These are phyloP conservation scores for Gortyna flavago DNA, from an alignment of 2,888 invertebrate genomes.

Conservation along the genomic window DNA sequence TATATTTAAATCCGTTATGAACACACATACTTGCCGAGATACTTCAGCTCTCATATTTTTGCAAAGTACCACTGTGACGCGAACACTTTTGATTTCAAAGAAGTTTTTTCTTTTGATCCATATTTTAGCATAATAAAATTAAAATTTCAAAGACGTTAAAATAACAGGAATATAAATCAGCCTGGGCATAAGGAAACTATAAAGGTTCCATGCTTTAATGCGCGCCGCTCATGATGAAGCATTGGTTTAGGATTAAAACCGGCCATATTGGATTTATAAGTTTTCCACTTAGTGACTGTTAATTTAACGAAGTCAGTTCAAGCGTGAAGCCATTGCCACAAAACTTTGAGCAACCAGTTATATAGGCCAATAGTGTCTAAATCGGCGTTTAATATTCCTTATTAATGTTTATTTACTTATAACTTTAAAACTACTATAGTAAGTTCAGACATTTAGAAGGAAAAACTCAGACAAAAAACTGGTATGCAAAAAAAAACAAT, in stretches of 20 bases:
- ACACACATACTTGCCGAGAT: constrained; percentile 22
- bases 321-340: constrained; percentile 49
- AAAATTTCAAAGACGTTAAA: not conserved
- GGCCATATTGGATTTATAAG: constrained; percentile 38
- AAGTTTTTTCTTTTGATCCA: constrained; percentile 17
- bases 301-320: constrained; percentile 35
- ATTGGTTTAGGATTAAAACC: constrained; percentile 18
- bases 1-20: constrained; percentile 46
- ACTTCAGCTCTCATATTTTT: constrained; percentile 40
- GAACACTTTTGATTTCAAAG: constrained; percentile 51
- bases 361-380: constrained; percentile 28
- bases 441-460: constrained; percentile 1
- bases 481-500: constrained; percentile 4
- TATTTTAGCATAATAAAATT: not conserved
- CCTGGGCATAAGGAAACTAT: not conserved
- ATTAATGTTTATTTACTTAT: constrained; percentile 37
- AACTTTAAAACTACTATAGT: not conserved
- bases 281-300: constrained; percentile 41
- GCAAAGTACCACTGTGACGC: constrained; percentile 33
- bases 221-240: not conserved
- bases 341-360: constrained; percentile 48
- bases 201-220: not conserved
- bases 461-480: constrained; percentile 5
- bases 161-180: constrained; percentile 2
- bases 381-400: constrained; percentile 23